Conservation (phyloP, 2,113 vertebrate genomes). For the Tragulus kanchil region DNA sequence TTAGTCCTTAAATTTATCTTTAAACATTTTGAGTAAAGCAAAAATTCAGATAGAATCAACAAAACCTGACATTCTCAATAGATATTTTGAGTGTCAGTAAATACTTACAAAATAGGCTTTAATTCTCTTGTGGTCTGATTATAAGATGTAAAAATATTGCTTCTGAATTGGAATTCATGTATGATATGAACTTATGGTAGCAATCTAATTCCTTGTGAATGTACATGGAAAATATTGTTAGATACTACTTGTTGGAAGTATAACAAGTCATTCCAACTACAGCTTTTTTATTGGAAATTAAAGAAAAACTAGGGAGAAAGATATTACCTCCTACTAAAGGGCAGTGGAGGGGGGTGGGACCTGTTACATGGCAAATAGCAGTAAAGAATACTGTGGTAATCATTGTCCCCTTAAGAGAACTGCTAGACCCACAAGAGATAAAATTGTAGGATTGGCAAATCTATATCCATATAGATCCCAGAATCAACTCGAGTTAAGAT, state of each 20-base stretch:
- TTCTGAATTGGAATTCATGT: conserved; percentile 44
- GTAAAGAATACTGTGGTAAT: background rate
- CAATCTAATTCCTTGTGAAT: background rate
- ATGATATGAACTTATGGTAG: background rate
- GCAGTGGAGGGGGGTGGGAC: too few species aligned
- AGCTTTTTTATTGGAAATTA: background rate
- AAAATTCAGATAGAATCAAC: conserved; percentile 40
- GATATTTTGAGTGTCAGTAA: conserved; percentile 22
- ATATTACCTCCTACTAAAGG: background rate
- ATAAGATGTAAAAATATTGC: background rate
- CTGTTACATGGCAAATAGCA: background rate
- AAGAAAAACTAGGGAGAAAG: conserved; percentile 25
- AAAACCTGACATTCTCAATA: background rate
- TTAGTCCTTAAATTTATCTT: background rate
- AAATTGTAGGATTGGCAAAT: background rate
- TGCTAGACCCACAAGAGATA: background rate
- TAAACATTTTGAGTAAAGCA: conserved; percentile 47
- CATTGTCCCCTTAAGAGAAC: background rate
- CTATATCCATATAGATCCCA: background rate
- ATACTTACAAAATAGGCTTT: conserved; percentile 7
- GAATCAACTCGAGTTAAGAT: background rate
- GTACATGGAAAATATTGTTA: background rate
- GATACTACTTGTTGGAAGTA: background rate
- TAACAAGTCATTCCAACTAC: background rate
- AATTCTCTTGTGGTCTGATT: background rate